Conservation (phyloP, 2,113 vertebrate species). For the Carassius gibelio region DNA sequence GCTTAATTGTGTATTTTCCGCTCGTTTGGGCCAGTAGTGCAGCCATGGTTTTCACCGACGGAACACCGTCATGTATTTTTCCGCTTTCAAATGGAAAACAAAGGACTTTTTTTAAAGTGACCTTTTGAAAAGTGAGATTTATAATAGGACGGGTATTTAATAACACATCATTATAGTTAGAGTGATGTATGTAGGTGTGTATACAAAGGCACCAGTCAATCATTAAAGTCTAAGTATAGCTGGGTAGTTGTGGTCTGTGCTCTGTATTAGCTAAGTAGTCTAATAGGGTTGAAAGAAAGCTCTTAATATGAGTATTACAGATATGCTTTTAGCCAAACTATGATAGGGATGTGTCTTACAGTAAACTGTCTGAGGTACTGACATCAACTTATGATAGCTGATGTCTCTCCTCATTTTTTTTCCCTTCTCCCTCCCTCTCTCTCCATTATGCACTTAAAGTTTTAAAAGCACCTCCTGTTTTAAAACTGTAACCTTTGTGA, state of each 20-base stretch:
- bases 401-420: conserved; percentile 26
- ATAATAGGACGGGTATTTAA: background rate
- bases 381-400: conserved; percentile 44
- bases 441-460: conserved; percentile 66
- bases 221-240: background rate
- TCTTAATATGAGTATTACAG: conserved; percentile 11
- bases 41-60: conserved; percentile 7
- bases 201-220: conserved; percentile 2
- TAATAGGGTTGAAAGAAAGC: background rate
- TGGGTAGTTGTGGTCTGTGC: background rate
- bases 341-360: conserved; percentile 45
- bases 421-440: conserved; percentile 12
- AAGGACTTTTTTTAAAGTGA: background rate
- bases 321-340: conserved; percentile 46
- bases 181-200: background rate
- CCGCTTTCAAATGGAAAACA: background rate
- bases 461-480: conserved; percentile 46
- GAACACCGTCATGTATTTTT: conserved; percentile 21
- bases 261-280: conserved; percentile 2
- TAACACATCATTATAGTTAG: conserved; percentile 4
- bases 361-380: conserved; percentile 55
- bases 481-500: conserved; percentile 41
- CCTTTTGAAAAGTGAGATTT: background rate
- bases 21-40: conserved; percentile 63
- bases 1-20: conserved; percentile 62